Base-by-base conservation (phyloP, 2,888 invertebrate species). In the Drosophila cyrtoloma region DNA sequence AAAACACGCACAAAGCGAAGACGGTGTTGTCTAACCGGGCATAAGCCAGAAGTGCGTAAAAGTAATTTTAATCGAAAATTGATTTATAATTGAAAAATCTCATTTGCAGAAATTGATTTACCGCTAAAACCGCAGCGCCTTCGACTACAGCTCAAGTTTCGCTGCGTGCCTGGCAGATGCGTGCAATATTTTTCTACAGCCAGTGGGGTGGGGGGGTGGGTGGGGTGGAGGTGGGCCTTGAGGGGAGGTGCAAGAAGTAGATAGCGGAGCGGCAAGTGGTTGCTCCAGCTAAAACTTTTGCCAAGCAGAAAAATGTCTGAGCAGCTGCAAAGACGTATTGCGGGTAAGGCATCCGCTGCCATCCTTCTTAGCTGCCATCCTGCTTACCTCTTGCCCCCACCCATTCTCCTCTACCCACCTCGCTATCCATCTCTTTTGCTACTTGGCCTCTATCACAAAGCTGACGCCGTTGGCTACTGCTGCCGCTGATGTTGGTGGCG, bases 51-150 rank as follows among this genome's bases (percentile, higher is more conserved):
- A 83, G 81, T 91, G 90, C 87, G 91, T 91, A 91, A 90, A 93
- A 92, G 92, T 91, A 92, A 93, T 93, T 93, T 93, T 92, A 93
- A 93, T 93, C 92, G 93, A 93, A 93, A 93, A 93, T 93, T 93
- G 93, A 93, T 93, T 93, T 93, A 93, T 93, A 93, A 93, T 93
- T 93, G 93, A 92, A 93, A 93, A 93, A 92, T 91, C 91, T 91
- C 91, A 87, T 92, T 92, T 86, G 82, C 82, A 92, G 90, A 91
- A 92, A 92, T 92, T 92, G 92, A 92, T 90, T 92, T 92, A 86
- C 92, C 92, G 84, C 92, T 90, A 82, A 78, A 84, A 77, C 88
- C 89, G 77, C 92, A 86, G 79, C 79, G 76, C 77, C 84, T 71
- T 47, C 47, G 12, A 33, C 33, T 52, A 14, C 63, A 53, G 42